Evolutionary conservation across 2,113 vertebrate species (phyloP).

Genomic region (Lipophrys pholis): DNA sequence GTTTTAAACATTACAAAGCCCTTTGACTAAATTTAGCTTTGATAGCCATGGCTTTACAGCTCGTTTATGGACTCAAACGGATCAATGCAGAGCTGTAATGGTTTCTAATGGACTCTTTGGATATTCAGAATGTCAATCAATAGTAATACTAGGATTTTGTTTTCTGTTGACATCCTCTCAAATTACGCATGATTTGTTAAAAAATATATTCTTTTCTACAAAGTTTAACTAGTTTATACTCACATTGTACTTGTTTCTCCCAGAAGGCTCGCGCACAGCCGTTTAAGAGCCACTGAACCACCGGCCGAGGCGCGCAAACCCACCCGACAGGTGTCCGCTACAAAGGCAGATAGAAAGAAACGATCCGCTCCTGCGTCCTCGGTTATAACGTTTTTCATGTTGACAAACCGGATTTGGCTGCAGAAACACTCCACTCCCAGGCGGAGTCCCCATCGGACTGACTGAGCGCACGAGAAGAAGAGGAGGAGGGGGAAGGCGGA

Average conservation of each 20-base stretch:
- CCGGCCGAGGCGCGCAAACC: background rate
- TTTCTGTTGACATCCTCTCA: no score
- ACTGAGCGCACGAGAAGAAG: conserved; percentile 3
- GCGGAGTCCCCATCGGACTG: conserved; percentile 51
- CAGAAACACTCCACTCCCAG: conserved; percentile 20
- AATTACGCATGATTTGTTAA: no score
- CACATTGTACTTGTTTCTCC: conserved; percentile 40
- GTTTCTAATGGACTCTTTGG: no score
- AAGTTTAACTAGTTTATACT: conserved; percentile 31
- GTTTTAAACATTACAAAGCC: background rate
- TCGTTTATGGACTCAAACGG: background rate
- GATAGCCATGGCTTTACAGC: background rate
- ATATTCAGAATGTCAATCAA: no score
- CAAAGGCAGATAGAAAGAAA: background rate
- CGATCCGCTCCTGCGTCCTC: background rate
- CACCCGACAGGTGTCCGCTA: conserved; percentile 4
- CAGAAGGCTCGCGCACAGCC: conserved; percentile 8
- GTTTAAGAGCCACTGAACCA: conserved; percentile 13
- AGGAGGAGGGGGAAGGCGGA: background rate
- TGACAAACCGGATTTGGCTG: background rate
- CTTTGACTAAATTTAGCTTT: background rate
- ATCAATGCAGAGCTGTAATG: no score
- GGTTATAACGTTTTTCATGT: background rate
- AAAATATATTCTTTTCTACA: background rate
- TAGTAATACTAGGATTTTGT: no score